Evolutionary conservation across 2,888 invertebrate species (phyloP), one percentile per base, ranked within the genome.

Genomic region (Cylindroiulus punctatus): DNA sequence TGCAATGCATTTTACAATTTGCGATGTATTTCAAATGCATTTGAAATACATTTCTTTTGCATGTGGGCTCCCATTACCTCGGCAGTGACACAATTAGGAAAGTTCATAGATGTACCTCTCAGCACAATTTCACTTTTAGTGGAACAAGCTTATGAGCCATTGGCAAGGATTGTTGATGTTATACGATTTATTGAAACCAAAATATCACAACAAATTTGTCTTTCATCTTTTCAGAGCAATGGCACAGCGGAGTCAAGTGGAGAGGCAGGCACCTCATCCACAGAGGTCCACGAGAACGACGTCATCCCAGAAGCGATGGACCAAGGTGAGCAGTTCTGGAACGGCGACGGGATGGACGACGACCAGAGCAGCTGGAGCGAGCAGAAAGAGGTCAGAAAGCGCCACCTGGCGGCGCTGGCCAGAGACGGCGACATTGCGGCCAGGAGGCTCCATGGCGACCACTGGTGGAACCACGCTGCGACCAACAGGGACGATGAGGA

Each of bases 381-480:
- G n/a, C 26, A 12, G 32, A 26, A 10, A 30, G 76, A 30, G 4
- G 32, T 76, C 30, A 76, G 32, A 30, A 84, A 84, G 57, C 84
- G 84, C 14, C 47, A 84, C 30, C 52, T 84, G 44, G 84, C 52
- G 12, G 8, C 84, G 17, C 10, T 84, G 44, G 84, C 84, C 30
- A 47, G 57, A 30, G 17, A 84, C 22, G 84, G 84, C 84, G 84
- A 84, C 52, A 3, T 10, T 2, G 84, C 84, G 2, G 84, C 84
- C 30, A 17, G 42, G 19, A 36, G 84, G 44, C 42, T 84, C 3
- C 22, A 22, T 22, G 10, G 26, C 65, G 12, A 26, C n/a, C 22
- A n/a, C 36, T 36, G 36, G 36, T 36, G 36, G 36, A 36, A 36
- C 36, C 36, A 36, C 36, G 36, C 36, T 36, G 36, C 7, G 3